A percentile compares a stretch with the other conserved stretches of the same genome.
phyloP scores from a whole-genome alignment of 2,113 vertebrate species.

The Ictalurus punctatus region DNA sequence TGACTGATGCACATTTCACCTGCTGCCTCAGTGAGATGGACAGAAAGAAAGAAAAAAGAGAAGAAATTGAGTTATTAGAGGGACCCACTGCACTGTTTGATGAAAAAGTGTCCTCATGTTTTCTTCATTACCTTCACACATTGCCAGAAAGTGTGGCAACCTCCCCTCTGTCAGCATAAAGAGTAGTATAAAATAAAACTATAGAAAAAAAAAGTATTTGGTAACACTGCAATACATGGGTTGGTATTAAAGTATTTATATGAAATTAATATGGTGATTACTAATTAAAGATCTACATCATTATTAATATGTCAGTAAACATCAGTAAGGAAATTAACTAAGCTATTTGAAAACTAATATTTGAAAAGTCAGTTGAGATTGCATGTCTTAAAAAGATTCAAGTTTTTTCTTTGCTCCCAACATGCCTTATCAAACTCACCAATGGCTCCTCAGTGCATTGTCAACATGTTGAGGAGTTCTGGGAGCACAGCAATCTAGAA shows the following conservation, averaged over 20 bases:
- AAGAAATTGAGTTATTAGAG: not conserved
- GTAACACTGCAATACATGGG: not conserved
- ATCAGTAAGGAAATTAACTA: not conserved
- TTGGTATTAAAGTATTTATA: not conserved
- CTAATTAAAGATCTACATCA: not conserved
- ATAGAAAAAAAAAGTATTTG: not conserved
- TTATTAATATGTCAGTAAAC: not conserved
- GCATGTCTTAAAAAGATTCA: no score
- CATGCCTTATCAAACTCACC: no score
- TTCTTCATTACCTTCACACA: not conserved
- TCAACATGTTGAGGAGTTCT: no score
- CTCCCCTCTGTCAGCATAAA: not conserved
- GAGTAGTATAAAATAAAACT: not conserved
- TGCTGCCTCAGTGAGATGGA: not conserved
- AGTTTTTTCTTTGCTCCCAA: no score
- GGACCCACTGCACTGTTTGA: not conserved
- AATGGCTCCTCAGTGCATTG: no score
- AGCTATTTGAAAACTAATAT: not conserved
- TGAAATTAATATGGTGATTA: not conserved
- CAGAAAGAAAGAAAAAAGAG: not conserved
- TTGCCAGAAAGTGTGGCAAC: not conserved
- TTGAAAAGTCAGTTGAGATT: not conserved
- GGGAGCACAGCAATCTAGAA: no score
- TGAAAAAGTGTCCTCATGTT: not conserved
- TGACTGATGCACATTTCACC: not conserved